A percentile compares a stretch with the other conserved stretches of the same genome.
Evolutionary conservation across 2,113 vertebrate species (phyloP).

Genomic region (Peromyscus polionotus): DNA sequence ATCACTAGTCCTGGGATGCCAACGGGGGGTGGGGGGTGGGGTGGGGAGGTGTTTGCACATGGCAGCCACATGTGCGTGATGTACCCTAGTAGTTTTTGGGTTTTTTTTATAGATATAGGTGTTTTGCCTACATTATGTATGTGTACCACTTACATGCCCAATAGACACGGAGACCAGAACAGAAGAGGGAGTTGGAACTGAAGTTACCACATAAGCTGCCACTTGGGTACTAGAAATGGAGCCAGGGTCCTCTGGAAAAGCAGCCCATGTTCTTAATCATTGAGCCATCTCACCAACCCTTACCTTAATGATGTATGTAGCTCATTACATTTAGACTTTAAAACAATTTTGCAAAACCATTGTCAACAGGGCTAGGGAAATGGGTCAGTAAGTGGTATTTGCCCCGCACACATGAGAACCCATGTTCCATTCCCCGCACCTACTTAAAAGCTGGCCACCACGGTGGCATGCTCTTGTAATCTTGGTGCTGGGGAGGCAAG

Average conservation of each 20-base stretch:
- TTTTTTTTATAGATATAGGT: no score
- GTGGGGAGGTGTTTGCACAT: no score
- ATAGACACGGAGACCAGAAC: not conserved
- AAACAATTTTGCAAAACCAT: not conserved
- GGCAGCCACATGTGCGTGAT: no score
- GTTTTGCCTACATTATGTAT: not conserved
- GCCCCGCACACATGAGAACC: not conserved
- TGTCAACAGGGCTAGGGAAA: not conserved
- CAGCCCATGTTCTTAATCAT: not conserved
- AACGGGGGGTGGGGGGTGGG: accelerated
- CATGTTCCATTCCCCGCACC: no score
- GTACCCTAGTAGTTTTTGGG: not conserved
- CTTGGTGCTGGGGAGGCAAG: not conserved
- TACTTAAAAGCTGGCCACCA: not conserved
- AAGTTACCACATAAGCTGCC: not conserved
- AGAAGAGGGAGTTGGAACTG: not conserved
- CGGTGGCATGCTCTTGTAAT: not conserved
- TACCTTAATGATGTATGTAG: not conserved
- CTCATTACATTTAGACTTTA: not conserved
- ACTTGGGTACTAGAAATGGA: no score
- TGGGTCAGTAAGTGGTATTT: not conserved
- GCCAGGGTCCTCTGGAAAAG: no score
- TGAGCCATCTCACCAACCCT: not conserved
- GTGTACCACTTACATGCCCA: not conserved
- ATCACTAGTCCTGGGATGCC: not conserved